Evolutionary conservation across 2,797 vertebrate species (phyloP).

Genomic region (Chaenodraco wilsoni): DNA sequence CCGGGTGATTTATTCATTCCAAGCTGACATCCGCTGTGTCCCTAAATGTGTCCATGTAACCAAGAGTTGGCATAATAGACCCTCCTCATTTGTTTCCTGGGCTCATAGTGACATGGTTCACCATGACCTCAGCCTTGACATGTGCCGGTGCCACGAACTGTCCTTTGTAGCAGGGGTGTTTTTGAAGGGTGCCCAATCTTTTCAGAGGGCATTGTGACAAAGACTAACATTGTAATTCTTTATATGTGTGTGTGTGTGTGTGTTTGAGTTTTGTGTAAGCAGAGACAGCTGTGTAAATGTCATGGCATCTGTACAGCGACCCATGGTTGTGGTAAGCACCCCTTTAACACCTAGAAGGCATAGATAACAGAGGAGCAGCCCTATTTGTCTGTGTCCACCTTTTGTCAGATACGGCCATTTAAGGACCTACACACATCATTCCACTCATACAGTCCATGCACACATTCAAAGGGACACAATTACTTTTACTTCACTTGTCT

Average conservation of each 20-base stretch:
- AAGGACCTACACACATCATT: neutral
- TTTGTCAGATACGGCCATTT: conserved; percentile 25
- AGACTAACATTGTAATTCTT: conserved; percentile 66
- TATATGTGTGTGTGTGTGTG: conserved; percentile 14
- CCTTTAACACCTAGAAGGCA: conserved; percentile 43
- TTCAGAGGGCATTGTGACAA: conserved; percentile 73
- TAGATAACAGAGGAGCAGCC: conserved; percentile 34
- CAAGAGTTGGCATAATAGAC: conserved; percentile 76
- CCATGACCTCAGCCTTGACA: conserved; percentile 76
- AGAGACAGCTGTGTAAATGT: conserved; percentile 63
- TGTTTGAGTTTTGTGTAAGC: conserved; percentile 8
- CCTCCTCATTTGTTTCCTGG: conserved; percentile 77
- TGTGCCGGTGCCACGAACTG: conserved; percentile 64
- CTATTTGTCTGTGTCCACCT: conserved; percentile 34
- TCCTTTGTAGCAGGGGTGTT: conserved; percentile 60
- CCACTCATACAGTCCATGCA: neutral
- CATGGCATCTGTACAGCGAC: conserved; percentile 53
- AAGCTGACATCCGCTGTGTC: conserved; percentile 48
- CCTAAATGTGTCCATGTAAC: conserved; percentile 60
- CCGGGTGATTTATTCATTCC: conserved; percentile 47
- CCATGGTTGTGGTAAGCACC: conserved; percentile 26
- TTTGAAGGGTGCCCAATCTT: conserved; percentile 74
- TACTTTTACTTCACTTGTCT: conserved; percentile 14
- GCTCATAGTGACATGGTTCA: conserved; percentile 80
- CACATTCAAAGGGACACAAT: neutral